Conservation (phyloP, 2,888 invertebrate genomes). For the Cyclophora albipunctata region DNA sequence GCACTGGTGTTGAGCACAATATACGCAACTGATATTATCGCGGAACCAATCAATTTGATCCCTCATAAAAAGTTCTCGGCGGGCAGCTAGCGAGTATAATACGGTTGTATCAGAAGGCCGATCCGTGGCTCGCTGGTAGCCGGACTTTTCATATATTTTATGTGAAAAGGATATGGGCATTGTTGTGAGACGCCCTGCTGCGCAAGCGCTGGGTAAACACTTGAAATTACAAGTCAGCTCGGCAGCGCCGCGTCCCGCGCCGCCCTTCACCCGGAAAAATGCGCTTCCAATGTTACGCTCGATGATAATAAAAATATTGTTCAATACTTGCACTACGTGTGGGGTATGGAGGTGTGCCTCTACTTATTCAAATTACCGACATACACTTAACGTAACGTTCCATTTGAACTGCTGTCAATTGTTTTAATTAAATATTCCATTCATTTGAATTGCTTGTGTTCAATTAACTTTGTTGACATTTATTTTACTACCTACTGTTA, state of each 20-base stretch:
- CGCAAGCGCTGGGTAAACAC: conserved; percentile 64
- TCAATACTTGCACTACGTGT: conserved; percentile 26
- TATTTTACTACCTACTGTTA: no score
- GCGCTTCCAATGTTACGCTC: conserved; percentile 72
- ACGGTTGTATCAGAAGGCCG: conserved; percentile 59
- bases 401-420: not conserved
- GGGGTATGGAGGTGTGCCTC: conserved; percentile 18
- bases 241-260: conserved; percentile 34
- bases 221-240: conserved; percentile 70
- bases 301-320: conserved; percentile 57
- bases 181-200: conserved; percentile 68
- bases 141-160: conserved; percentile 73
- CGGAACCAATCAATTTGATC: conserved; percentile 74
- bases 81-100: conserved; percentile 62
- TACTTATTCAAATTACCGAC: conserved; percentile 3
- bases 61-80: conserved; percentile 72
- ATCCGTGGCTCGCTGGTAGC: conserved; percentile 64
- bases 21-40: conserved; percentile 64
- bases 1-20: conserved; percentile 37
- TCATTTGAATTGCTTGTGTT: no score
- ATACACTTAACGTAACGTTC: conserved; percentile 10
- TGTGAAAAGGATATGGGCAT: conserved; percentile 74
- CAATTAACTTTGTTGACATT: no score
- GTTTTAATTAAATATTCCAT: no score
- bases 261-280: conserved; percentile 45